Conservation (phyloP, 1,140 invertebrate genomes). For the Euura lappo region DNA sequence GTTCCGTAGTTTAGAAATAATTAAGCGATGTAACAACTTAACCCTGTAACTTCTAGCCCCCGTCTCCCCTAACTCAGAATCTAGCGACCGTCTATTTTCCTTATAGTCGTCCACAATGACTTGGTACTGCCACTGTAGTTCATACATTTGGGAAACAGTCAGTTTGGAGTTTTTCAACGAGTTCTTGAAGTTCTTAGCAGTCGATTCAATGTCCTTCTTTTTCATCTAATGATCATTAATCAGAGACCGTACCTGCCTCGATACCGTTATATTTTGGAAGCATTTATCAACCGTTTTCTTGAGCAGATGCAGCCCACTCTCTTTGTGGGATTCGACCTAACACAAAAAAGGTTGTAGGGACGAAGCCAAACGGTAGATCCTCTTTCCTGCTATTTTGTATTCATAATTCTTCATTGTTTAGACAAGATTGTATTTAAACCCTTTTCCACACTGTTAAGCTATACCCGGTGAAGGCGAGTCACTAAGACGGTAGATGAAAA, state of each 20-base stretch:
- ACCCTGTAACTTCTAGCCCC: too few relatives aligned
- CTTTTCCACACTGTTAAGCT: too few relatives aligned
- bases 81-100: conserved; percentile 28
- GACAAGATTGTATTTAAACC: too few relatives aligned
- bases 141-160: conserved; percentile 32
- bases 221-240: conserved; percentile 28
- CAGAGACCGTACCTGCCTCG: conserved; percentile 22
- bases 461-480: conserved; percentile 24
- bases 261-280: conserved; percentile 19
- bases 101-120: conserved; percentile 31
- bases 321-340: conserved; percentile 24
- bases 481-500: conserved; percentile 8
- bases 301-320: conserved; percentile 21
- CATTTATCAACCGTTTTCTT: conserved; percentile 29
- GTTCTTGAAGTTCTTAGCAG: conserved; percentile 35
- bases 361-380: too few relatives aligned
- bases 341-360: not conserved
- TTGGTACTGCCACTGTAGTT: conserved; percentile 35
- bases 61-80: conserved; percentile 22
- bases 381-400: too few relatives aligned
- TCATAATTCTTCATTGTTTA: too few relatives aligned
- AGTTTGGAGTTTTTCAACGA: conserved; percentile 30
- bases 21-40: too few relatives aligned
- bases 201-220: conserved; percentile 31
- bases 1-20: too few relatives aligned